A percentile compares a stretch with the other conserved stretches of the same genome.
Conservation (phyloP, 2,888 invertebrate species). For the Leptopilina myrica region DNA sequence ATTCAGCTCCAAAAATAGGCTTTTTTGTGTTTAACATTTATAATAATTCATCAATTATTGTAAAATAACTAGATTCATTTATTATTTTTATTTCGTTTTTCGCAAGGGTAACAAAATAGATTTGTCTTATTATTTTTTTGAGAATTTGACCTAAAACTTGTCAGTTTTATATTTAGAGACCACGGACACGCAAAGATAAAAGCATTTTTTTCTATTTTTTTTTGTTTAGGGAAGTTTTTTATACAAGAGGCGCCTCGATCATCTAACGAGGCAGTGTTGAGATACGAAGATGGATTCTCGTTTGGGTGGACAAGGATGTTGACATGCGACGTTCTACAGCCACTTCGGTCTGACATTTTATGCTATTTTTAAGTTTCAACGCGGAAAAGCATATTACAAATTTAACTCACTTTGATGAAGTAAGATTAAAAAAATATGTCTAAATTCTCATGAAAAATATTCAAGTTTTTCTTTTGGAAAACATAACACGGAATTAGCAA, state of each 20-base stretch:
- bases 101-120: no score
- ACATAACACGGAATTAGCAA: no score
- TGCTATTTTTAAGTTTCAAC: constrained; percentile 28
- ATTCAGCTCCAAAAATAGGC: no score
- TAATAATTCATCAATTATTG: no score
- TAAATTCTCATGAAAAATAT: neutral
- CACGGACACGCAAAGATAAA: constrained; percentile 23
- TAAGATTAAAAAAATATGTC: neutral
- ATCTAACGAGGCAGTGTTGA: constrained; percentile 33
- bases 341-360: constrained; percentile 1
- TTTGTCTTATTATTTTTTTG: no score
- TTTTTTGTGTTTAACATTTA: no score
- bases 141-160: neutral
- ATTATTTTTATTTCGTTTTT: no score
- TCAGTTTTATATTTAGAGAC: constrained; percentile 8
- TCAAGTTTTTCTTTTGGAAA: no score
- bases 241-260: constrained; percentile 31
- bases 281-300: constrained; percentile 40
- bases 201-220: constrained; percentile 25
- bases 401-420: neutral
- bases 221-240: constrained; percentile 2
- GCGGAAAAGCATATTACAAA: constrained; percentile 14
- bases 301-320: constrained; percentile 40
- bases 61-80: no score
- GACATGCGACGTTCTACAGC: constrained; percentile 22